A percentile compares a stretch with the other conserved stretches of the same genome.
These are phyloP conservation scores for rabbit (Oryctolagus cuniculus) DNA, from an alignment of 2,113 vertebrate species.

Conservation along the genomic window DNA sequence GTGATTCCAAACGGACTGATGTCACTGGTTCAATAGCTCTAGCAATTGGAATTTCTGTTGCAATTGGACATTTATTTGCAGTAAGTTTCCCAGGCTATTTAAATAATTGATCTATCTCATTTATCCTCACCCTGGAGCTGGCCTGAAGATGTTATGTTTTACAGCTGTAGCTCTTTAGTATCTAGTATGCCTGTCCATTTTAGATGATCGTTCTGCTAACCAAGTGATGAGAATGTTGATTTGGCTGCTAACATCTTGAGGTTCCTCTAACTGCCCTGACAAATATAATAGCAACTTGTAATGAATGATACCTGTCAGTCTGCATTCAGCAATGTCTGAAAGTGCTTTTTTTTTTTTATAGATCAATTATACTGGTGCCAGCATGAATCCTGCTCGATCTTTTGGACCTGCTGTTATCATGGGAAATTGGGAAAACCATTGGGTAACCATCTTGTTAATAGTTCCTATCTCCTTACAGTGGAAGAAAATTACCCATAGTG, in stretches of 20 bases:
- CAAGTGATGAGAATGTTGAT: neutral
- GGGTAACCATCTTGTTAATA: slow-evolving; percentile 89
- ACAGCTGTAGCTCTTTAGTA: slow-evolving; percentile 24
- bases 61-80: slow-evolving; percentile 97
- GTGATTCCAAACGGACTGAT: slow-evolving; percentile 95
- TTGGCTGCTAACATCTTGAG: neutral
- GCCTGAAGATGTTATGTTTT: slow-evolving; percentile 67
- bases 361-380: slow-evolving; percentile 96
- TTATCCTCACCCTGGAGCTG: slow-evolving; percentile 67
- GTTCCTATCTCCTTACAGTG: neutral
- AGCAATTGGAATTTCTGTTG: slow-evolving; percentile 96
- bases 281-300: neutral
- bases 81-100: slow-evolving; percentile 90
- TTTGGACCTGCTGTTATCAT: slow-evolving; percentile 96
- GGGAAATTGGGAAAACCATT: slow-evolving; percentile 94
- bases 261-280: neutral
- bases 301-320: neutral
- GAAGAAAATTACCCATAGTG: neutral
- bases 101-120: slow-evolving; percentile 68
- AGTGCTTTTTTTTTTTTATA: slow-evolving; percentile 83
- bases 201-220: slow-evolving; percentile 45
- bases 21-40: slow-evolving; percentile 94
- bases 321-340: slow-evolving; percentile 8
- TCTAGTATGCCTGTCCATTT: neutral
- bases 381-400: slow-evolving; percentile 97